phyloP scores from a whole-genome alignment of 2,888 invertebrate species.

The Arrhopalites spinosus region DNA sequence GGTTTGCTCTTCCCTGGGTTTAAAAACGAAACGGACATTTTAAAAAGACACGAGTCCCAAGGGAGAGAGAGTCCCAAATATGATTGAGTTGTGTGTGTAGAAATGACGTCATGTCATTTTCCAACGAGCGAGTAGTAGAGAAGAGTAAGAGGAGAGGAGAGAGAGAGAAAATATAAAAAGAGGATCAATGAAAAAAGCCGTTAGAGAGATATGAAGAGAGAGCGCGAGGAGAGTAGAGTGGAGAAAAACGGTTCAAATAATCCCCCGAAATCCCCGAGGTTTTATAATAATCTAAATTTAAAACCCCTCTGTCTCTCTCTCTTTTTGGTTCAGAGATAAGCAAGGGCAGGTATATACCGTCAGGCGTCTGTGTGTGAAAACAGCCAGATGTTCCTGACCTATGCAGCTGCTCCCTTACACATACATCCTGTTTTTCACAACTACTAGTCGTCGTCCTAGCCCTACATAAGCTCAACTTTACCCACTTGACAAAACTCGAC shows the following conservation, averaged over 20 bases:
- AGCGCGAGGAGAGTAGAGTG: background rate
- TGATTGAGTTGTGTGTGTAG: slow-evolving; percentile 25
- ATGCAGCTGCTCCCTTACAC: slow-evolving; percentile 45
- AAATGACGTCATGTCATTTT: slow-evolving; percentile 37
- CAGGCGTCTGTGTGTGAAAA: slow-evolving; percentile 39
- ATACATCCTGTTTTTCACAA: slow-evolving; percentile 40
- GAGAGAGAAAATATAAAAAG: slow-evolving; percentile 26
- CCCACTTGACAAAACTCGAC: slow-evolving; percentile 38
- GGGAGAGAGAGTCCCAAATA: slow-evolving; percentile 29
- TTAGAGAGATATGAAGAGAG: slow-evolving; percentile 22
- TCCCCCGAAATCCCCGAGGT: slow-evolving; percentile 39
- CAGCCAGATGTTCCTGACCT: slow-evolving; percentile 51
- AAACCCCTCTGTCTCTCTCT: slow-evolving; percentile 33
- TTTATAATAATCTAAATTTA: slow-evolving; percentile 41
- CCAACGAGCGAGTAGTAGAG: slow-evolving; percentile 15
- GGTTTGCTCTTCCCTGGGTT: background rate
- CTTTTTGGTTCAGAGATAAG: slow-evolving; percentile 29
- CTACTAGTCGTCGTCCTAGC: slow-evolving; percentile 21
- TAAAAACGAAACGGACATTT: background rate
- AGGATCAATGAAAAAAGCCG: slow-evolving; percentile 35
- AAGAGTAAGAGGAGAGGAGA: background rate
- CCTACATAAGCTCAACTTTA: slow-evolving; percentile 25
- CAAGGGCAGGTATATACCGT: slow-evolving; percentile 39
- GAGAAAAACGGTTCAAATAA: slow-evolving; percentile 38
- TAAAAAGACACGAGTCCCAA: slow-evolving; percentile 21